Evolutionary conservation across 1,140 invertebrate genomes (phyloP), one percentile per base, ranked within the genome.

Genomic region (Dinothrombium tinctorium): DNA sequence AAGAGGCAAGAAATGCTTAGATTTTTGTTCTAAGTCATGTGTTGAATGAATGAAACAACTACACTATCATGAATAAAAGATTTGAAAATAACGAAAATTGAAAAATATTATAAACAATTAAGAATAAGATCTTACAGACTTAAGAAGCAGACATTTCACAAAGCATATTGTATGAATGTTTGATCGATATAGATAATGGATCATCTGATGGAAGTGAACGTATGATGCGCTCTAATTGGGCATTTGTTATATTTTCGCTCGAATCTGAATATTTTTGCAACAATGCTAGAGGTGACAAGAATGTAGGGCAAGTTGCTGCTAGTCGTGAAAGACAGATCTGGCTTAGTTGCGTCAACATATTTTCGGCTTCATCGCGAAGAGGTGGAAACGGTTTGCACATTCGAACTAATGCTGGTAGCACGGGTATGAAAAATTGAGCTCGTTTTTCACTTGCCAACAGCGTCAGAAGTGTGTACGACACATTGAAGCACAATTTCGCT

Each of bases 301-400:
- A 40, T 5, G 17, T 15, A 5, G 46, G 17, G 11, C 45, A 41
- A 32, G 39, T 48, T 11, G 48, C 40, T 11, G 77, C 73, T 0
- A 73, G 71, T 55, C 86, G 76, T 4, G 81, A 82, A 49, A 76
- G 67, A 47, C 76, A 78, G 37, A 90, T 74, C 47, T 78, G 65
- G 6, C 77, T 84, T 20, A 90, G 60, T 57, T 87, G 82, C 50
- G 83, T 66, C 25, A 94, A 55, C 9, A 95, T 63, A 15, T 72
- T 71, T 0, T 79, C 72, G 6, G 79, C 75, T 51, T 94, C 87
- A 45, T 92, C 84, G 23, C 76, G 71, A 2, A 94, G 63, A 2
- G 83, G 80, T 19, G 89, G 89, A 59, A 94, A 94, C 0, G 84
- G 83, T 45, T 74, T 68, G 51, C 80, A 83, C 47, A 94, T 80